These are phyloP conservation scores for Uromys caudimaculatus DNA, from an alignment of 2,797 vertebrate species.

Conservation along the genomic window DNA sequence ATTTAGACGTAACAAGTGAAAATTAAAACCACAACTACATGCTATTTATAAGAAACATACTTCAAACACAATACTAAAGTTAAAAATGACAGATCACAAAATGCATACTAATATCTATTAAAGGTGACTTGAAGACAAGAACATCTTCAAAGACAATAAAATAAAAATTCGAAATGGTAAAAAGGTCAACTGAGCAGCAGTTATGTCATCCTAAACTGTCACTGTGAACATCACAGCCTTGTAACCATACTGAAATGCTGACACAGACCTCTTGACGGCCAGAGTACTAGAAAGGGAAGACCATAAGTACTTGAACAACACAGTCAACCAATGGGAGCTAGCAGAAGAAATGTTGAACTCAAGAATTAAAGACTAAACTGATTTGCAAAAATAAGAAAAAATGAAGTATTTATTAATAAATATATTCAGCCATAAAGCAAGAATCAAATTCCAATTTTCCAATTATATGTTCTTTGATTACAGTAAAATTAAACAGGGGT, in stretches of 20 bases:
- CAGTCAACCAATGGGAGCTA: neutral
- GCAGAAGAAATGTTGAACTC: neutral
- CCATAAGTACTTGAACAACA: neutral
- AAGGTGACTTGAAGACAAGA: neutral
- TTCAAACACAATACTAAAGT: neutral
- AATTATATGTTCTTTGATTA: neutral
- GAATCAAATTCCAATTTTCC: neutral
- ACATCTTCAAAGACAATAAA: neutral
- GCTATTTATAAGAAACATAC: neutral
- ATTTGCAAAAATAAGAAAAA: neutral
- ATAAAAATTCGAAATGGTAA: slow-evolving; percentile 23
- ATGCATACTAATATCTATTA: neutral
- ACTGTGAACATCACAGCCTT: neutral
- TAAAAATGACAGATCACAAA: neutral
- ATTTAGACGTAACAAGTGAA: neutral
- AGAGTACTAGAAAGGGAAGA: neutral
- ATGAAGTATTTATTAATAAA: neutral
- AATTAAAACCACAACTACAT: neutral
- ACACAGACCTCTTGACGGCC: neutral
- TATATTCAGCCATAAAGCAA: neutral
- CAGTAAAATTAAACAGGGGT: neutral
- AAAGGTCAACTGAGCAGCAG: neutral
- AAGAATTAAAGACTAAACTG: neutral
- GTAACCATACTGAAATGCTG: neutral
- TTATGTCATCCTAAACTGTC: neutral